A percentile compares a stretch with the other conserved stretches of the same genome.
phyloP scores from a whole-genome alignment of 2,888 invertebrate genomes.

The Apotomis capreana region DNA sequence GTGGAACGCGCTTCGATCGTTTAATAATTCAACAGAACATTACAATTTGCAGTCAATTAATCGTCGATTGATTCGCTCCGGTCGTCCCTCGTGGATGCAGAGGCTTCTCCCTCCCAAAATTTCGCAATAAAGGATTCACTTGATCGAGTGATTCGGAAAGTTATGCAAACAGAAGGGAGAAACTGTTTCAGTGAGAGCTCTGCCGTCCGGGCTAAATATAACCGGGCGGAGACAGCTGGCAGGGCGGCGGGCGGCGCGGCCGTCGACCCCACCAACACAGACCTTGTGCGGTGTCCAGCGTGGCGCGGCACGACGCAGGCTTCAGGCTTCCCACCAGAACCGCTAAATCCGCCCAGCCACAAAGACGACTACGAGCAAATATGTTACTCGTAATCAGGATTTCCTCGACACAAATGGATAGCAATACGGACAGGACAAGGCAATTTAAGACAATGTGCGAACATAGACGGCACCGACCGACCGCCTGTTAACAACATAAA shows the following conservation, averaged over 20 bases:
- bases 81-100: conserved; percentile 5
- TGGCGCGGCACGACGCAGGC: conserved; percentile 56
- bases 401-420: conserved; percentile 43
- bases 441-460: conserved; percentile 62
- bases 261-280: conserved; percentile 74
- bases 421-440: conserved; percentile 55
- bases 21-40: conserved; percentile 34
- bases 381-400: conserved; percentile 45
- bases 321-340: conserved; percentile 45
- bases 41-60: conserved; percentile 37
- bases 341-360: conserved; percentile 48
- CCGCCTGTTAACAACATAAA: conserved; percentile 22
- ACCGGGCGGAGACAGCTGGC: conserved; percentile 70
- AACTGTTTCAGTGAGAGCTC: conserved; percentile 73
- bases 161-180: conserved; percentile 74
- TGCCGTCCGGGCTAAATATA: conserved; percentile 78
- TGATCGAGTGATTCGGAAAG: conserved; percentile 60
- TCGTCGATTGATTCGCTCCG: conserved; percentile 21
- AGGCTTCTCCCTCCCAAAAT: conserved; percentile 45
- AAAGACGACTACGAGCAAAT: conserved; percentile 29
- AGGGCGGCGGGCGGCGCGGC: conserved; percentile 55
- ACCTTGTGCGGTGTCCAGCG: conserved; percentile 62
- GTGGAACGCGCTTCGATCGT: conserved; percentile 5
- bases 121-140: conserved; percentile 58
- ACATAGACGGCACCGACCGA: conserved; percentile 31